Evolutionary conservation across 2,888 invertebrate genomes (phyloP), one percentile per base, ranked within the genome.

Genomic region (Camponotus fellah): DNA sequence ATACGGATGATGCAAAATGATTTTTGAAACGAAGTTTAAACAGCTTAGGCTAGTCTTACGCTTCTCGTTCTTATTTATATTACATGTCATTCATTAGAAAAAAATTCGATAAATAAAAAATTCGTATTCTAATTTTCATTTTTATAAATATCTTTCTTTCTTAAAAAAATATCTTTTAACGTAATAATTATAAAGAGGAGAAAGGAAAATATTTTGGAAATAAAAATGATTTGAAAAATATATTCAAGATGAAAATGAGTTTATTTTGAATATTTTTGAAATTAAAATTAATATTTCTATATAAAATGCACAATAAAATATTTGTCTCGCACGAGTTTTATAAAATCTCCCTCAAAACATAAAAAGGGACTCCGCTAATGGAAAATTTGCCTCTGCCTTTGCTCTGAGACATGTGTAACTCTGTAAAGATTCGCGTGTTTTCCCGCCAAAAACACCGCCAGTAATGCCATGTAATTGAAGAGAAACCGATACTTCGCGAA

Each of bases 401-500:
- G 37, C 37, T 37, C 14, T 21, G 43, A 26, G 26, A 26, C 26
- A 26, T 26, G 26, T 26, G 26, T 26, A 26, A 26, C 26, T 26
- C 26, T 26, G 26, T 26, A 26, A 26, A 26, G 26, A 26, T 2
- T 43, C 12, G 21, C 12, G 34, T 49, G 32, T 65, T 66, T 40
- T 53, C 32, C 26, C 34, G 21, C 21, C 68, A 14, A 66, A 49
- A 75, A 68, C n/a, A 14, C 49, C 64, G 43, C 32, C 26, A 26
- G 37, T n/a, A 43, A 74, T 9, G 46, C 6, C 34, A 14, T 9
- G 26, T 21, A 53, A 76, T 40, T 40, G 66, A 66, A 26, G 53
- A 68, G 53, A 66, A 66, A 53, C 53, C 37, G 26, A 49, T 46
- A 17, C 32, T 49, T 53, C 49, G 26, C 62, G n/a, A 34, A 21